phyloP scores from a whole-genome alignment of 2,797 vertebrate species.

The Valencia hispanica region DNA sequence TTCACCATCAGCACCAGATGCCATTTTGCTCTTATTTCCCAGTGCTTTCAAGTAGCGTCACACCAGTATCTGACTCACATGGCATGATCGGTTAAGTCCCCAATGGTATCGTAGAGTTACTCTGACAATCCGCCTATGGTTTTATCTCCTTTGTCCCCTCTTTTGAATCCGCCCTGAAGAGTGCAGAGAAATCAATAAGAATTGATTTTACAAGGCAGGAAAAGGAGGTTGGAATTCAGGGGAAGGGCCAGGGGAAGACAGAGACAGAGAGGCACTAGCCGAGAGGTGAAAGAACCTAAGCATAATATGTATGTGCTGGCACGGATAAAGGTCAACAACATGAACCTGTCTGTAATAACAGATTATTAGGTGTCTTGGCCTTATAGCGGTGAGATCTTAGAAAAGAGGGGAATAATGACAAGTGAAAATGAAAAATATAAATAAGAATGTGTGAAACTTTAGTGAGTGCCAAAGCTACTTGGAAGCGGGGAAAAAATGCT shows the following conservation, averaged over 20 bases:
- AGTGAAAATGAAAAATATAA: background rate
- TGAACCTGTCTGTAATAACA: slow-evolving; percentile 69
- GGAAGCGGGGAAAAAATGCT: background rate
- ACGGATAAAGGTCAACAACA: slow-evolving; percentile 78
- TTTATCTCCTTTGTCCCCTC: slow-evolving; percentile 81
- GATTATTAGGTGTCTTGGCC: slow-evolving; percentile 62
- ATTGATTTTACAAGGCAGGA: slow-evolving; percentile 79
- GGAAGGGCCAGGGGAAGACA: slow-evolving; percentile 63
- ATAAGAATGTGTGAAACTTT: background rate
- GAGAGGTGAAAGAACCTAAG: slow-evolving; percentile 55
- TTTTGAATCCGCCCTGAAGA: slow-evolving; percentile 74
- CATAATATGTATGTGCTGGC: slow-evolving; percentile 71
- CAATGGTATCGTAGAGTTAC: slow-evolving; percentile 65
- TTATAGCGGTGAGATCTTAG: slow-evolving; percentile 26
- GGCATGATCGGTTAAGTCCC: slow-evolving; percentile 56
- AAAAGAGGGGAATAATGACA: slow-evolving; percentile 19
- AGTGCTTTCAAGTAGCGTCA: slow-evolving; percentile 33
- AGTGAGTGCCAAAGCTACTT: background rate
- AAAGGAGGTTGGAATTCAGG: slow-evolving; percentile 77
- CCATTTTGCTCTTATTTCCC: slow-evolving; percentile 37
- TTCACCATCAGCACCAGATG: slow-evolving; percentile 41
- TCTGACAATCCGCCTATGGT: slow-evolving; percentile 75
- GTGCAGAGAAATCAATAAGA: slow-evolving; percentile 78
- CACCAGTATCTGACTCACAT: slow-evolving; percentile 44
- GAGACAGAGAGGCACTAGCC: slow-evolving; percentile 62